Evolutionary conservation across 2,888 invertebrate genomes (phyloP), one percentile per base, ranked within the genome.

Genomic region (Orchesellides sinensis): DNA sequence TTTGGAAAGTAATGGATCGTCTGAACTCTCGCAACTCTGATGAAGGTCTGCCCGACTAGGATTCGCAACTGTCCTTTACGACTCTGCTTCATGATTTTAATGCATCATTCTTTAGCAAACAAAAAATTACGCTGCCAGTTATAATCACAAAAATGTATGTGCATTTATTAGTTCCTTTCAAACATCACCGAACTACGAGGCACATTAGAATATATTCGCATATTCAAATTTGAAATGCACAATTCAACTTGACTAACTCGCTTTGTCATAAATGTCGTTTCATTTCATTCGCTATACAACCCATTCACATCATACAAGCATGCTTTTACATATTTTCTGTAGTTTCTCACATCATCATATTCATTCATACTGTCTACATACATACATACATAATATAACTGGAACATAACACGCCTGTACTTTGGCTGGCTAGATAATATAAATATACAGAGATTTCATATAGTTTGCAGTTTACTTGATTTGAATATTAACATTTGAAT

Each of bases 81-180:
- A 23, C 54, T 80, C 72, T 2, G 40, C 1, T 65, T 45, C 12
- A n/a, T 47, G 17, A 2, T 40, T 5, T 40, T 40, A 1, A 52
- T n/a, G 5, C 17, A 49, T 1, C 2, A 17, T 52, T 40, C 40
- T 40, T 40, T 10, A 32, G 10, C 32, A 32, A 32, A 32, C 10
- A 40, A 10, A 40, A n/a, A n/a, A n/a, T n/a, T n/a, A n/a, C 27
- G 23, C 12, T 45, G 19, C 52, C 52, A 52, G 8, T n/a, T 21
- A 5, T 56, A 27, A 68, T 77, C 70, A 79, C 79, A 78, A 68
- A 70, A 75, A 59, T 69, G 40, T 27, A 32, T 75, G 69, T 82
- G 69, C 82, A 75, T 32, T 68, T 77, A 17, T 75, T 75, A 68
- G n/a, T n/a, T n/a, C n/a, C n/a, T n/a, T n/a, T n/a, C n/a, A n/a